A percentile compares a stretch with the other conserved stretches of the same genome.
Evolutionary conservation across 2,797 vertebrate genomes (phyloP).

Genomic region (Streptopelia turtur): DNA sequence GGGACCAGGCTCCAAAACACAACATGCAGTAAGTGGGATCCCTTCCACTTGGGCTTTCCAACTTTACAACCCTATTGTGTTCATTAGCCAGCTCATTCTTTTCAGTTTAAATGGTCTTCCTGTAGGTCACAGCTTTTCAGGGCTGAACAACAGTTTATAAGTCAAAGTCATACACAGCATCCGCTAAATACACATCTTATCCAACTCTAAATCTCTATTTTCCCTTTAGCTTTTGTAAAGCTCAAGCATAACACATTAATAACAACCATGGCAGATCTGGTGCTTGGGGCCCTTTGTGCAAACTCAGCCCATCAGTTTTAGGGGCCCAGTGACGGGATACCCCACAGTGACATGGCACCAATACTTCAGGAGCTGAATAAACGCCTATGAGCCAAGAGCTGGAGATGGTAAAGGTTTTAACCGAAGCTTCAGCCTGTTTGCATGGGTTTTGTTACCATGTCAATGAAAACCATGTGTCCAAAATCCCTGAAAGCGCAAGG

Average conservation of each 20-base stretch:
- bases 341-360: neutral
- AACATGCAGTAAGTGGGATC: neutral
- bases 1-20: neutral
- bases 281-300: neutral
- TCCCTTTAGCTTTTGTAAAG: neutral
- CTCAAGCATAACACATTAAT: rapidly evolving
- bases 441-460: neutral
- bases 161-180: neutral
- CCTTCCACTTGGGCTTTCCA: neutral
- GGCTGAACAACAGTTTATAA: slow-evolving; percentile 17
- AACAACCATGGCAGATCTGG: neutral
- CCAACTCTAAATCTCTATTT: neutral
- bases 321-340: neutral
- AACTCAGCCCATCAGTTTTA: neutral
- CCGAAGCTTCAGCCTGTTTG: neutral
- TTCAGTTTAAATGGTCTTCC: slow-evolving; percentile 4
- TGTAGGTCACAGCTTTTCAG: slow-evolving; percentile 52
- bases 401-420: neutral
- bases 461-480: slow-evolving; percentile 9
- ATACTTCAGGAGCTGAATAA: neutral
- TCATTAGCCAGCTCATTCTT: slow-evolving; percentile 40
- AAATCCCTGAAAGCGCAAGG: neutral
- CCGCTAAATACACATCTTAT: neutral
- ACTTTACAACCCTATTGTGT: slow-evolving; percentile 13
- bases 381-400: neutral